Base-by-base conservation (phyloP, 2,797 vertebrate species). In the Mastacembelus armatus region DNA sequence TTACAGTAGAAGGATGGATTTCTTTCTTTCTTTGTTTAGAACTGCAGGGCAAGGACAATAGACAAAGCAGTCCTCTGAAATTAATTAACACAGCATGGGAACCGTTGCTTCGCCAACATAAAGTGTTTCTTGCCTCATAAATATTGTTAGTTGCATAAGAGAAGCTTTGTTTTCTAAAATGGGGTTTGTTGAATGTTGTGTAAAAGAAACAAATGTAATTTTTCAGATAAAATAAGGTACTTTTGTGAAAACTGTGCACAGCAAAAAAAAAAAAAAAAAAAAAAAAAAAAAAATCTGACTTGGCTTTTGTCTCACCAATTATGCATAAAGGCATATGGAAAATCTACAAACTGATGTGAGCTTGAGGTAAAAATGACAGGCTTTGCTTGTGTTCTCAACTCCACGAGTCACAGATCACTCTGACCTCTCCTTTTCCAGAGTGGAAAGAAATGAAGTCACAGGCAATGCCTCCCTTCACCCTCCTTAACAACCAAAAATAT, bases 371-470 rank as follows among this genome's bases (percentile, higher is more conserved):
- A 87, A 90, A 85, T 70, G 73, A 85, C 74, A 72, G 72, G 56
- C 47, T 47, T 30, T 62, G 47, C 72, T 86, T 84, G 77, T 86
- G 86, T 84, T 85, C 76, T 71, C 44, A 58, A 48, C 66, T 83
- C 71, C 50, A 78, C 74, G 51, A 87, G 77, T 88, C 88, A 90
- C 39, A 2, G 68, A 77, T 89, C 85, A 75, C 55, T 75, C 48
- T 1, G 42, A 78, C 78, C 87, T 93, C 80, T 92, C 88, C 85
- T 89, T 93, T 93, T 93, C 85, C 90, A 90, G 81, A 89, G 84
- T 93, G 93, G 93, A 94, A 94, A 94, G 77, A 90, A 61, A 80
- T 81, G 70, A 88, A 81, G 80, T 91, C 87, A 87, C 57, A 83
- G 68, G 78, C 80, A 74, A 80, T 75, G 63, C 66, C 50, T 77